A percentile compares a stretch with the other conserved stretches of the same genome.
These are phyloP conservation scores for Neopelma chrysocephalum DNA, from an alignment of 2,797 vertebrate genomes.

Conservation along the genomic window DNA sequence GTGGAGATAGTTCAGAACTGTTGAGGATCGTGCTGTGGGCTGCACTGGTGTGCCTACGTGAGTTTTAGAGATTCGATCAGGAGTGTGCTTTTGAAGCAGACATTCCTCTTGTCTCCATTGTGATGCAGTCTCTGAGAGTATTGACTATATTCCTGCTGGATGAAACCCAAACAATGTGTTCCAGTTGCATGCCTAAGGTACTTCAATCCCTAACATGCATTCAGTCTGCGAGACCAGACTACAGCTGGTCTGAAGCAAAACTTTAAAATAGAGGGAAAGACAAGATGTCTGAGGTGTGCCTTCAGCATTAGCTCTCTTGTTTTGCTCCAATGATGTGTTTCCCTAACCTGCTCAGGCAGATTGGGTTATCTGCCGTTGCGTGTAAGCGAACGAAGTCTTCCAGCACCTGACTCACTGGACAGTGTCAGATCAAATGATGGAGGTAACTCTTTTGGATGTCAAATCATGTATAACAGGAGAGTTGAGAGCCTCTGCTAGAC, in stretches of 20 bases:
- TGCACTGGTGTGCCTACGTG: neutral
- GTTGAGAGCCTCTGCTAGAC: neutral
- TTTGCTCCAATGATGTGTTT: neutral
- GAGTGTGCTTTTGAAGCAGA: neutral
- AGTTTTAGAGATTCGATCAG: neutral
- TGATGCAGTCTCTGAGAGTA: neutral
- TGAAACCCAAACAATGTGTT: neutral
- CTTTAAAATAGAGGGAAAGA: neutral
- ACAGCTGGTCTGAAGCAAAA: neutral
- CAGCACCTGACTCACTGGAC: neutral
- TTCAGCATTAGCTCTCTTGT: neutral
- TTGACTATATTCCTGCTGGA: neutral
- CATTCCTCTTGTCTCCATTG: neutral
- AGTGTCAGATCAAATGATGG: neutral
- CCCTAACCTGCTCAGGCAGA: neutral
- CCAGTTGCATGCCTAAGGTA: neutral
- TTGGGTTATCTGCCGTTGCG: fast-evolving
- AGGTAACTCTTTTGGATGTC: neutral
- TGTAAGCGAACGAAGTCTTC: neutral
- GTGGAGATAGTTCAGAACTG: neutral
- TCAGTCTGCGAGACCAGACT: neutral
- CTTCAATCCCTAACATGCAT: neutral
- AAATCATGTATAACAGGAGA: neutral
- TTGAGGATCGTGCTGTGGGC: neutral
- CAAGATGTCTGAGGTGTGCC: neutral